Base-by-base conservation (phyloP, 2,888 invertebrate species). In the Autographa pulchrina region DNA sequence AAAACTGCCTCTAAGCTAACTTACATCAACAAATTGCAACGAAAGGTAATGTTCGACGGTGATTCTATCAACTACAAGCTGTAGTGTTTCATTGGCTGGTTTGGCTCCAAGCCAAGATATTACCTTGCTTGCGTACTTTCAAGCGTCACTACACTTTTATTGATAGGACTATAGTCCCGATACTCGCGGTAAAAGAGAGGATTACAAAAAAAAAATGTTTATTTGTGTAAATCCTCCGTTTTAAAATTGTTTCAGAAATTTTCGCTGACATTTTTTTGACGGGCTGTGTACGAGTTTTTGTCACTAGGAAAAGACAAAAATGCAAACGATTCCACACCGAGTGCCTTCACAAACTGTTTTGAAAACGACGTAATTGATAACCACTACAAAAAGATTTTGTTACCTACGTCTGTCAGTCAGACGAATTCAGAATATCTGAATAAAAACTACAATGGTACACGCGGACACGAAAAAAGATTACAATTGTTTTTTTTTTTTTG, bases 101-200 rank as follows among this genome's bases (percentile, higher is more conserved):
- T 74, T 77, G 79, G 70, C 75, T 41, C 9, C 6, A 18, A 54
- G 61, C 79, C 76, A 77, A 61, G 16, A 20, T 32, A 66, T 5
- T 60, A 62, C 75, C 65, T 60, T 65, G 38, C 60, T 74, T 48
- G 64, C 65, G 54, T 65, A 56, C 64, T 77, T 78, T 77, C 64
- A 78, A 66, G 58, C 75, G 43, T 79, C 70, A 75, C 79, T 67
- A 69, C 74, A 62, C 54, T 59, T 62, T 38, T 62, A 64, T 52
- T 62, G 66, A 68, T 62, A 6, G 41, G 8, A 7, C 48, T 7
- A n/a, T 60, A 25, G 13, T 54, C 54, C 41, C 48, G 38, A 65
- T 38, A 41, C 60, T 60, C 18, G 11, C 25, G 32, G 31, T 25
- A 13, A 58, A 25, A 25, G 58, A 31, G 31, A 31, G 31, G 14